Evolutionary conservation across 2,113 vertebrate genomes (phyloP), one percentile per base, ranked within the genome.

Genomic region (Lycaon pictus): DNA sequence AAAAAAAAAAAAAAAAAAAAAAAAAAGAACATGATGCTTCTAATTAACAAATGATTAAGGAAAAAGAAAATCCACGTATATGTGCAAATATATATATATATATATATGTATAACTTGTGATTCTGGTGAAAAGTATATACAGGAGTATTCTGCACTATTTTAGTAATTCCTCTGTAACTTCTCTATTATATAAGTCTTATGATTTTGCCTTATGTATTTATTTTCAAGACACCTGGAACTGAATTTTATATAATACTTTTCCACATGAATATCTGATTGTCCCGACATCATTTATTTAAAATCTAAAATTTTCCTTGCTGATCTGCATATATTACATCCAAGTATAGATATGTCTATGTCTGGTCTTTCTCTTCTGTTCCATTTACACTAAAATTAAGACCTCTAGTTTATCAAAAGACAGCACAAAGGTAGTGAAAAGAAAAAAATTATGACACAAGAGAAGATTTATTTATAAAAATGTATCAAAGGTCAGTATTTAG

Each of bases 171-270:
- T 90, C 74, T 86, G 29, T 62, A 81, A 81, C n/a, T 87, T 90
- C 35, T 65, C 37, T 62, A 58, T 51, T 63, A 62, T 79, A 93
- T 15, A 90, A 93, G 43, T 1, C 20, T 85, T 43, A 76, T 19
- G 69, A 23, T 81, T 92, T 90, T 74, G n/a, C 1, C 23, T 89
- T 86, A 81, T 20, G 90, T 1, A 15, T 74, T 81, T 74, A 5
- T 77, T 23, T 95, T 74, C 5, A 95, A 82, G 67, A 6, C 20
- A 95, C 19, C 29, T 71, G 11, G 27, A 95, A 88, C 7, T 93
- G n/a, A 93, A 83, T 77, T 97, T 93, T 63, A 91, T 72, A 48
- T 51, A 55, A 25, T 84, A 51, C 71, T 89, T 93, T 95, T 17
- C 62, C n/a, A 71, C 6, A 71, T 60, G 37, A 37, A 95, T 32